phyloP scores from a whole-genome alignment of 2,113 vertebrate genomes.

The Pseudolaguvia tuberculata region DNA sequence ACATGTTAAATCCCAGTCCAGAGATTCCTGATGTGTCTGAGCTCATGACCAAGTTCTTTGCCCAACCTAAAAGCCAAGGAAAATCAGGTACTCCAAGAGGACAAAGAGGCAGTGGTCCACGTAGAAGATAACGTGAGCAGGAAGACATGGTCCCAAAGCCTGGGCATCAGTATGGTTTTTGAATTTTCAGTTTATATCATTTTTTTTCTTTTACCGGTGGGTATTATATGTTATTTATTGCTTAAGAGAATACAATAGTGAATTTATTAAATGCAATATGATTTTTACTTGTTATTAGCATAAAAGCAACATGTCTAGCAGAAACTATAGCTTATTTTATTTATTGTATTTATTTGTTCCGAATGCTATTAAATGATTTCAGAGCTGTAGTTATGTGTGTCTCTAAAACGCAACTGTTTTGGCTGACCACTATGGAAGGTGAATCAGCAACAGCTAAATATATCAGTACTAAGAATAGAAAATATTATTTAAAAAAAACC shows the following conservation, averaged over 20 bases:
- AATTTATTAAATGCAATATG: background rate
- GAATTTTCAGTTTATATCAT: too few relatives aligned
- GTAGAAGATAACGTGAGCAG: constrained; percentile 70
- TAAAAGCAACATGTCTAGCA: too few relatives aligned
- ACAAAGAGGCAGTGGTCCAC: constrained; percentile 75
- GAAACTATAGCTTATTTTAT: background rate
- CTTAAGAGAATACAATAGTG: too few relatives aligned
- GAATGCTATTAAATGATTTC: background rate
- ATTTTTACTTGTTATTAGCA: too few relatives aligned
- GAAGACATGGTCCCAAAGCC: background rate
- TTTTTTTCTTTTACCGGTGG: background rate
- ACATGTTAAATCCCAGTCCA: constrained; percentile 84
- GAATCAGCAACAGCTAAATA: constrained; percentile 14
- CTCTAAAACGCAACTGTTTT: constrained; percentile 5
- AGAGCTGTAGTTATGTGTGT: background rate
- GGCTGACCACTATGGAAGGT: constrained; percentile 2
- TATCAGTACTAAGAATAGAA: constrained; percentile 6
- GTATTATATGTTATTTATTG: too few relatives aligned
- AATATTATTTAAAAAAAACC: background rate
- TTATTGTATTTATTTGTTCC: background rate
- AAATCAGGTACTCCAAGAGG: constrained; percentile 72
- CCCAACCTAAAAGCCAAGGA: constrained; percentile 78
- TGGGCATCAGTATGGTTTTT: too few relatives aligned
- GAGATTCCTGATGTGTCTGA: constrained; percentile 83
- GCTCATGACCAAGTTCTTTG: constrained; percentile 84